Evolutionary conservation across 2,797 vertebrate species (phyloP).

Genomic region (Microchirus variegatus): DNA sequence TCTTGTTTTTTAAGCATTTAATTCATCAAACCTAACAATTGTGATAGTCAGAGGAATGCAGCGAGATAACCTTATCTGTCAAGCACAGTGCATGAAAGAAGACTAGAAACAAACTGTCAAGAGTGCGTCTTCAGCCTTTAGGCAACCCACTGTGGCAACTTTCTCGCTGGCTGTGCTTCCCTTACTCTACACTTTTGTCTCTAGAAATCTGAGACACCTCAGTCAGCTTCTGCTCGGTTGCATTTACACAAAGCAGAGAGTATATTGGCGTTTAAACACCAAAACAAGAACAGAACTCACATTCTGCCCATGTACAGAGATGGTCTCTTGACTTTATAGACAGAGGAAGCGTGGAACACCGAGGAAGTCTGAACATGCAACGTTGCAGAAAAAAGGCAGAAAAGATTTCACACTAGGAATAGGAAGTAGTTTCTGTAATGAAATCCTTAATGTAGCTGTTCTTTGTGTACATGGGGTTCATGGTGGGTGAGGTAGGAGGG

Average conservation of each 20-base stretch:
- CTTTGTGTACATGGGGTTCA: not conserved
- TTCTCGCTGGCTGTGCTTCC: conserved; percentile 14
- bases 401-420: not conserved
- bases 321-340: not conserved
- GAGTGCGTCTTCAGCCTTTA: not conserved
- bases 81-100: conserved; percentile 8
- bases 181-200: conserved; percentile 24
- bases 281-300: conserved; percentile 8
- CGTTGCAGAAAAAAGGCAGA: not conserved
- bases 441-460: not conserved
- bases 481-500: not conserved
- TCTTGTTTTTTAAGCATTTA: not conserved
- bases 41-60: conserved; percentile 8
- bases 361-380: conserved; percentile 1
- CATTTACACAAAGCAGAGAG: conserved; percentile 23
- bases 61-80: conserved; percentile 28
- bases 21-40: conserved; percentile 9
- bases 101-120: conserved; percentile 10
- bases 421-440: not conserved
- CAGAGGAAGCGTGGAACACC: not conserved
- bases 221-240: conserved; percentile 44
- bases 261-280: conserved; percentile 8
- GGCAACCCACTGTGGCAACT: conserved; percentile 2
- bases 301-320: not conserved
- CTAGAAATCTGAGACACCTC: conserved; percentile 63